phyloP scores from a whole-genome alignment of 2,888 invertebrate species.

The Rhogogaster chlorosoma region DNA sequence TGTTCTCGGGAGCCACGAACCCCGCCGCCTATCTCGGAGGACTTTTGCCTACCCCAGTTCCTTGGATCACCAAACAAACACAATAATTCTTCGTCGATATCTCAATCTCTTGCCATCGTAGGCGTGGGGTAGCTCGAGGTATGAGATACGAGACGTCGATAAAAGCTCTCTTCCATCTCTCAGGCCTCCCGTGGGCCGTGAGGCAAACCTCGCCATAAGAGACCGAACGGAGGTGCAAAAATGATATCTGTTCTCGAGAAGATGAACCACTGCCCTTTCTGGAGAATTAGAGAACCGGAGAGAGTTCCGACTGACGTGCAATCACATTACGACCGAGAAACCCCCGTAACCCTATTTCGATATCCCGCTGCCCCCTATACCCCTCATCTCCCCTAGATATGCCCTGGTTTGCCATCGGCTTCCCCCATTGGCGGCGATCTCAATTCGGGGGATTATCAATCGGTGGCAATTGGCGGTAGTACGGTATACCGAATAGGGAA shows the following conservation, averaged over 20 bases:
- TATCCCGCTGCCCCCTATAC: constrained; percentile 39
- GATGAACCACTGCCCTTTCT: background rate
- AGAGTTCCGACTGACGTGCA: constrained; percentile 64
- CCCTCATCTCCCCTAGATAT: background rate
- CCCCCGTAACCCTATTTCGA: constrained; percentile 70
- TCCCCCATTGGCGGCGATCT: constrained; percentile 2
- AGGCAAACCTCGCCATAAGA: background rate
- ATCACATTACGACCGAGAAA: constrained; percentile 69
- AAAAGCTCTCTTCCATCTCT: background rate
- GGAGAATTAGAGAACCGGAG: background rate
- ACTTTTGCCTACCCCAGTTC: background rate
- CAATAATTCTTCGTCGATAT: constrained; percentile 20
- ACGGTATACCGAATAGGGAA: background rate
- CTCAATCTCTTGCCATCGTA: constrained; percentile 6
- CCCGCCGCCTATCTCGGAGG: background rate
- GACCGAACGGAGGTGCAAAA: background rate
- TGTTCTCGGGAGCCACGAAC: background rate
- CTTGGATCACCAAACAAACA: constrained; percentile 10
- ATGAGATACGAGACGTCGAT: constrained; percentile 18
- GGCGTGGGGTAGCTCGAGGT: background rate
- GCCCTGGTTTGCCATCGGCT: background rate
- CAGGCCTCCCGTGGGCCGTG: constrained; percentile 5
- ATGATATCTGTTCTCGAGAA: constrained; percentile 26
- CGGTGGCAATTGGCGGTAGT: constrained; percentile 66
- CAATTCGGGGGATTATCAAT: constrained; percentile 63